These are phyloP conservation scores for Thamnaconus septentrionalis DNA, from an alignment of 2,113 vertebrate species.

Conservation along the genomic window DNA sequence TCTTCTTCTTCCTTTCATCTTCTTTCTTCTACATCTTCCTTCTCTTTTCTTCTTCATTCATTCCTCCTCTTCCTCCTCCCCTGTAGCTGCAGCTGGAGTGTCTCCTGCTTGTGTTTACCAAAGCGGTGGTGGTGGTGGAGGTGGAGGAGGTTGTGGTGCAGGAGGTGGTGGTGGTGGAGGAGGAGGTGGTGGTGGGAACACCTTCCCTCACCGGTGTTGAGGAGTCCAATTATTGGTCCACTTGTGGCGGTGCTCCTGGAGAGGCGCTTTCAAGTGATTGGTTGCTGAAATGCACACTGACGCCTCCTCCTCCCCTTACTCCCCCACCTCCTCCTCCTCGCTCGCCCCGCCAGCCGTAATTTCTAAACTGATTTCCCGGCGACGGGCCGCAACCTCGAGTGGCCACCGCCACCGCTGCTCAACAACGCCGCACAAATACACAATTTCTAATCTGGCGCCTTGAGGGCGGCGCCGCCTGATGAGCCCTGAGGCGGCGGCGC, in stretches of 20 bases:
- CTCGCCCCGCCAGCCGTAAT: constrained; percentile 68
- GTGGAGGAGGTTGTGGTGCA: no score
- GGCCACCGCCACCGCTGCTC: constrained; percentile 52
- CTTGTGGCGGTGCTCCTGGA: constrained; percentile 64
- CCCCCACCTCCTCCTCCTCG: constrained; percentile 60
- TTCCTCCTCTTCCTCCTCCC: no score
- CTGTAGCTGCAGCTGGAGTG: no score
- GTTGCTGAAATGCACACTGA: constrained; percentile 71
- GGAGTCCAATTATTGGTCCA: constrained; percentile 70
- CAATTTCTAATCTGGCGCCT: constrained; percentile 69
- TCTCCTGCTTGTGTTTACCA: constrained; percentile 35
- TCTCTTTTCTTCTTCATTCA: no score
- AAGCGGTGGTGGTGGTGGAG: no score
- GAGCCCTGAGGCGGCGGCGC: constrained; percentile 57
- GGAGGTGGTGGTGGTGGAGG: constrained; percentile 32
- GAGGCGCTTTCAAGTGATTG: constrained; percentile 78
- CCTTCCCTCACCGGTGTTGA: constrained; percentile 51
- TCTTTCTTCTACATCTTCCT: no score
- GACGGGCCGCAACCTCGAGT: constrained; percentile 65
- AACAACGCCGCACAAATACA: background rate
- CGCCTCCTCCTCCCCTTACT: constrained; percentile 66
- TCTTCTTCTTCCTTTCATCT: no score
- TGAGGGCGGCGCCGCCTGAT: constrained; percentile 63
- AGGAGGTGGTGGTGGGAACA: constrained; percentile 38
- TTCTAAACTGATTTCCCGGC: constrained; percentile 68